Base-by-base conservation (phyloP, 2,888 invertebrate genomes). In the Cybosia mesomella region DNA sequence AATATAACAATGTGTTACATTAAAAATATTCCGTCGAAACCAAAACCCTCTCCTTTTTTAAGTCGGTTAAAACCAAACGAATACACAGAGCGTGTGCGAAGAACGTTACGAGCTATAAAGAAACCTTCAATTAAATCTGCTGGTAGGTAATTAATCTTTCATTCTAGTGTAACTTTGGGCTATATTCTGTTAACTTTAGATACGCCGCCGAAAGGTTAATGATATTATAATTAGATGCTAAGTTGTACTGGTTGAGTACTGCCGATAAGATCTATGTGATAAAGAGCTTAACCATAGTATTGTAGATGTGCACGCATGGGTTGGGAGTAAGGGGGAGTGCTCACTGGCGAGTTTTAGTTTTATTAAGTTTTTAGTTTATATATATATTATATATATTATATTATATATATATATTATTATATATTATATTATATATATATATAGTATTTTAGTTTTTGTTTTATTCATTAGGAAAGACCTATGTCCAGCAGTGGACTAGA, bases 161-260 rank as follows among this genome's bases (percentile, higher is more conserved):
- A 66, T 59, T 57, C 34, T 67, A 70, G 67, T 67, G 70, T 60
- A 67, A 61, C 49, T 70, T 43, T 68, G 53, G 67, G 61, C 71
- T 57, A 71, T 71, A 66, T 75, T 68, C 68, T 73, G 70, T 72
- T 28, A 70, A 64, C 54, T 70, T 60, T 63, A 60, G 65, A 71
- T 73, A 64, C 57, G 58, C 65, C 62, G 65, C 57, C 66, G 65
- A 77, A 77, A 79, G 77, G 80, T 72, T 77, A 79, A 79, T 58
- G 71, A 69, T 77, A 70, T 77, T 77, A 64, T 78, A 80, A 80
- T 80, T 68, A 78, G 70, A 73, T 70, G 64, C 66, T 68, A 75
- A 70, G 58, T 60, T 57, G 70, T 66, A 28, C 54, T 66, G 71
- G 74, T 74, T 71, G 62, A 64, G 66, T 76, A 72, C 62, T 71